phyloP scores from a whole-genome alignment of 2,113 vertebrate species.

The mouse (Mus musculus) region GRCm39 chr4:50487001-50487500 shows the following conservation, averaged over 20 bases:
- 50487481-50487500: conserved; percentile 48
- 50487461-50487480: not conserved
- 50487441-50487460: not conserved
- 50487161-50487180: not conserved
- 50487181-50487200: not conserved
- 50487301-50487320: not conserved
- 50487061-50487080: not conserved
- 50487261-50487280: not conserved
- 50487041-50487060: no score
- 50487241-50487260: not conserved
- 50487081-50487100: not conserved
- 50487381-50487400: not conserved
- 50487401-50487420: not conserved
- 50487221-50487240: not conserved
- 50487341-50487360: not conserved
- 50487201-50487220: not conserved
- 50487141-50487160: no score
- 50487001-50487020: not conserved
- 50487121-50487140: not conserved
- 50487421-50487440: conserved; percentile 4
- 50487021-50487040: not conserved
- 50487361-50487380: not conserved
- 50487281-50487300: not conserved
- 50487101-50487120: not conserved
- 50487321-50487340: not conserved